These are phyloP conservation scores for Drosophila ambigua DNA, from an alignment of 1,140 invertebrate genomes.

Conservation along the genomic window DNA sequence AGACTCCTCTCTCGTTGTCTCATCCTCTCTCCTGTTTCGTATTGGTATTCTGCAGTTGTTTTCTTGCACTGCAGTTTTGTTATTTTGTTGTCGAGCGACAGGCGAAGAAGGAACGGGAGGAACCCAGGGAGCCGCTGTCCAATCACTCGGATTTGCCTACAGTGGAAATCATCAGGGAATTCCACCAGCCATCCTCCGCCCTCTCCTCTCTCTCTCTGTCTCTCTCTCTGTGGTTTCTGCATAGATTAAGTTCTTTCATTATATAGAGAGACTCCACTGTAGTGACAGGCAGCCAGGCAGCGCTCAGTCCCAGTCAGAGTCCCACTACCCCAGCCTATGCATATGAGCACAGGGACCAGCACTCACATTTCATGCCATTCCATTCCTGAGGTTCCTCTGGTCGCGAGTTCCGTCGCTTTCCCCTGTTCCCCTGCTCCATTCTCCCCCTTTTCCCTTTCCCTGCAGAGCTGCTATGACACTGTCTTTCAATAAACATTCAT, in stretches of 20 bases:
- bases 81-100: constrained; percentile 54
- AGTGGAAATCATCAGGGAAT: constrained; percentile 11
- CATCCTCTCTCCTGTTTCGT: constrained; percentile 26
- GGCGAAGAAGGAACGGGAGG: constrained; percentile 33
- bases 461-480: constrained; percentile 37
- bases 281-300: not conserved
- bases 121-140: constrained; percentile 8
- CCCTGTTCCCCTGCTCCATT: constrained; percentile 2
- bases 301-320: too few relatives aligned
- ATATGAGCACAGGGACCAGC: constrained; percentile 57
- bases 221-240: too few relatives aligned
- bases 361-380: constrained; percentile 65
- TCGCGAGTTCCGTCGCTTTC: constrained; percentile 36
- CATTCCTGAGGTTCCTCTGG: constrained; percentile 57
- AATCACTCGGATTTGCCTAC: constrained; percentile 24
- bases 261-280: constrained; percentile 20
- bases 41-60: constrained; percentile 54
- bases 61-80: constrained; percentile 53
- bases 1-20: not conserved
- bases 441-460: not conserved
- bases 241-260: constrained; percentile 3
- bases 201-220: too few relatives aligned
- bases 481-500: constrained; percentile 65
- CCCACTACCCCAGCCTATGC: constrained; percentile 47
- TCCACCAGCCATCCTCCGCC: too few relatives aligned